phyloP scores from a whole-genome alignment of 1,140 invertebrate species.

The Oreohelix idahoensis region DNA sequence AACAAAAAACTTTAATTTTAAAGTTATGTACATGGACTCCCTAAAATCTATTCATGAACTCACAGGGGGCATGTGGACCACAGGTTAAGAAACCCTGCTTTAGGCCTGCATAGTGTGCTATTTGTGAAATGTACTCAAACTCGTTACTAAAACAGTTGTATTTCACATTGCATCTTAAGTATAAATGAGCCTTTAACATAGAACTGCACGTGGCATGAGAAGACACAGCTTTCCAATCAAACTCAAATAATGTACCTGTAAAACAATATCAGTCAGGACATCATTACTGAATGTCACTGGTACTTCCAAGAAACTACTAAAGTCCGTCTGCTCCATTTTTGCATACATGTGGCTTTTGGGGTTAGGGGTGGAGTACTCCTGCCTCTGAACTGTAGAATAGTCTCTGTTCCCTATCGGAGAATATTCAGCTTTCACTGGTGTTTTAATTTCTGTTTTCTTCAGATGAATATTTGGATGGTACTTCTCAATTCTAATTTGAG shows the following conservation, averaged over 20 bases:
- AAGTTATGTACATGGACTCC: too few relatives aligned
- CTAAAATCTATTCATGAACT: too few relatives aligned
- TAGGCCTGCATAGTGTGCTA: too few relatives aligned
- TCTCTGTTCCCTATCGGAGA: neutral
- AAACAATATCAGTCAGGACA: constrained; percentile 31
- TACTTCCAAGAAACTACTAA: neutral
- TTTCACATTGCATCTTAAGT: too few relatives aligned
- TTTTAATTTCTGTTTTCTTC: neutral
- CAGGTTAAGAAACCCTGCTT: too few relatives aligned
- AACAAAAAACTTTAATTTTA: too few relatives aligned
- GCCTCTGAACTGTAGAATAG: neutral
- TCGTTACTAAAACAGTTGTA: too few relatives aligned
- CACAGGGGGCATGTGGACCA: too few relatives aligned
- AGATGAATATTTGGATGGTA: constrained; percentile 15
- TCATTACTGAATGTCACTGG: constrained; percentile 8
- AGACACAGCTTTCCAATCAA: too few relatives aligned
- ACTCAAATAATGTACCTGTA: constrained; percentile 29
- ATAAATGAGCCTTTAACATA: too few relatives aligned
- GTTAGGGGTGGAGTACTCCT: neutral
- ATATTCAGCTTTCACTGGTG: constrained; percentile 19
- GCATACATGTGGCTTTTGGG: neutral
- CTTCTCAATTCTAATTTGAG: constrained; percentile 18
- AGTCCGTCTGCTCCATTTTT: neutral
- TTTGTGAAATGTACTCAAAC: too few relatives aligned
- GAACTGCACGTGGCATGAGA: too few relatives aligned